Percentiles rank a stretch among this genome's conserved stretches.
Conservation (phyloP, 2,888 invertebrate species). For the Bhutanitis thaidina region DNA sequence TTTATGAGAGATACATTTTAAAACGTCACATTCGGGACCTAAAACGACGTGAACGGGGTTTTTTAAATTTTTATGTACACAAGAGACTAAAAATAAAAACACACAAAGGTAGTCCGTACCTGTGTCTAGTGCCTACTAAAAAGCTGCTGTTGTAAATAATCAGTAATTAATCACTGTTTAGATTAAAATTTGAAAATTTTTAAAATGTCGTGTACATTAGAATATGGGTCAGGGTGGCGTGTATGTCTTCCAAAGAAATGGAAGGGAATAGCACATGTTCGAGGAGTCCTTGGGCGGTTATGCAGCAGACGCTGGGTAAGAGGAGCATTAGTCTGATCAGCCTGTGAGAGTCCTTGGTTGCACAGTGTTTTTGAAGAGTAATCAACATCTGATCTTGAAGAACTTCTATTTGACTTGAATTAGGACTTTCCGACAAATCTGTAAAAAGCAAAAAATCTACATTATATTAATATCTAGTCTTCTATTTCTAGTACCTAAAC, state of each 20-base stretch:
- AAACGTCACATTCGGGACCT: no score
- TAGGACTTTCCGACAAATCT: slow-evolving; percentile 41
- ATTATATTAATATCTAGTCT: no score
- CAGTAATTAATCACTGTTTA: no score
- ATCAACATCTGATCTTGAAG: slow-evolving; percentile 91
- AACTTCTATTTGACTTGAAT: slow-evolving; percentile 75
- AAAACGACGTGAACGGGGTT: no score
- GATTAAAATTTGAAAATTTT: no score
- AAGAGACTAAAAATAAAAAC: no score
- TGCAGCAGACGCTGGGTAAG: slow-evolving; percentile 81
- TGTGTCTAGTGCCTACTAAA: no score
- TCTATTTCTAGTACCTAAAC: no score
- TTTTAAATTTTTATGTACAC: no score
- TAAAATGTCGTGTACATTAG: slow-evolving; percentile 44
- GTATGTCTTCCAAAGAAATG: slow-evolving; percentile 64
- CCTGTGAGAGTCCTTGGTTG: slow-evolving; percentile 70
- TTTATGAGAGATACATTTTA: no score
- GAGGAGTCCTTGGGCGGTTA: slow-evolving; percentile 50
- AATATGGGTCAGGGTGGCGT: slow-evolving; percentile 50
- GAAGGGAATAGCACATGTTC: slow-evolving; percentile 89
- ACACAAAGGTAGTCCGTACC: no score
- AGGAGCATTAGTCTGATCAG: slow-evolving; percentile 87
- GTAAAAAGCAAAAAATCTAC: slow-evolving; percentile 21
- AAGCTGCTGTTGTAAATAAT: no score
- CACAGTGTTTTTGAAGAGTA: slow-evolving; percentile 86